A percentile compares a stretch with the other conserved stretches of the same genome.
Evolutionary conservation across 2,113 vertebrate genomes (phyloP).

Genomic region (Phalacrocorax pelagicus): DNA sequence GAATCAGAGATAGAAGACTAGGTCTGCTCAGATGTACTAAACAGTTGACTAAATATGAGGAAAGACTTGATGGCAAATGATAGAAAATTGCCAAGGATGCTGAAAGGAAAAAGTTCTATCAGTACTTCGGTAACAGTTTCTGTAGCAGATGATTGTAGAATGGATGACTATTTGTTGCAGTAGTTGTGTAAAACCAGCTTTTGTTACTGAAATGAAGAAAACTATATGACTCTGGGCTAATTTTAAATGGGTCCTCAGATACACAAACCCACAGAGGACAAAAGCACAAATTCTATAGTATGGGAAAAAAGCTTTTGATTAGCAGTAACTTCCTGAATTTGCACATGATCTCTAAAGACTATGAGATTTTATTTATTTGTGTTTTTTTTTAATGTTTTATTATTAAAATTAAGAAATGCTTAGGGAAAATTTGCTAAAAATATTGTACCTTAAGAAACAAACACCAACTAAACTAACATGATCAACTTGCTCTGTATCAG

Average conservation of each 20-base stretch:
- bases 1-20: not conserved
- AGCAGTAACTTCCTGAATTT: not conserved
- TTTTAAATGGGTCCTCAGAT: not conserved
- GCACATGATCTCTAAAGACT: not conserved
- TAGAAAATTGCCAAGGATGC: not conserved
- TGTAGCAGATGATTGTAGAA: not conserved
- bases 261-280: not conserved
- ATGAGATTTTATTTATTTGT: not conserved
- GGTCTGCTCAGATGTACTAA: not conserved
- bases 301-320: not conserved
- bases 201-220: not conserved
- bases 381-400: not conserved
- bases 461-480: fast-evolving
- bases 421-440: not conserved
- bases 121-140: not conserved
- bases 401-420: not conserved
- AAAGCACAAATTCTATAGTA: not conserved
- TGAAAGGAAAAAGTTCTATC: not conserved
- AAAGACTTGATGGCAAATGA: not conserved
- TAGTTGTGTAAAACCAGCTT: not conserved
- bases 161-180: not conserved
- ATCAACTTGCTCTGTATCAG: not conserved
- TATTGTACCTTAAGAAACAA: not conserved
- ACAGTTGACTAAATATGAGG: not conserved
- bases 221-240: not conserved